A percentile compares a stretch with the other conserved stretches of the same genome.
Conservation (phyloP, 2,797 vertebrate genomes). For the Protonibea diacanthus region DNA sequence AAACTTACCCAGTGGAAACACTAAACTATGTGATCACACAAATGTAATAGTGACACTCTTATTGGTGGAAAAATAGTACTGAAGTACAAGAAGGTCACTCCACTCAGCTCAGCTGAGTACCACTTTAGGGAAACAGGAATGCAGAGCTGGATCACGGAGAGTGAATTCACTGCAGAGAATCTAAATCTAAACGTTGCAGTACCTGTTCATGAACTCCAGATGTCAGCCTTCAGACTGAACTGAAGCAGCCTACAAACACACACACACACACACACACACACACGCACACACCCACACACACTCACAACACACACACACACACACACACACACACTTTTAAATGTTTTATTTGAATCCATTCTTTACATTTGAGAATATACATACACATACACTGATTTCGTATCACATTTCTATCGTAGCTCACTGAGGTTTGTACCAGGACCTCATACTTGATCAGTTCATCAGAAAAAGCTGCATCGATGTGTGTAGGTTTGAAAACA, state of each 20-base stretch:
- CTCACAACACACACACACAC: not conserved
- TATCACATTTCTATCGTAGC: not conserved
- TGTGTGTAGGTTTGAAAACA: not conserved
- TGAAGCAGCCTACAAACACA: not conserved
- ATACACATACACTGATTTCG: not conserved
- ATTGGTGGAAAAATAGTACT: not conserved
- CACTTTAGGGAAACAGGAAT: not conserved
- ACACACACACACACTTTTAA: not conserved
- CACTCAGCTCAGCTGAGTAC: not conserved
- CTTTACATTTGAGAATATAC: not conserved
- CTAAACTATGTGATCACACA: not conserved
- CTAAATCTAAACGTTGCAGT: conserved; percentile 43
- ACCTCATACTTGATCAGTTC: not conserved
- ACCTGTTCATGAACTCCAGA: conserved; percentile 52
- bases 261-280: not conserved
- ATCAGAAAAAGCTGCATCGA: not conserved
- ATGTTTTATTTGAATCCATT: conserved; percentile 7
- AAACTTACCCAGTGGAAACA: not conserved
- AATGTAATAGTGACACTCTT: not conserved
- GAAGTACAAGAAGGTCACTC: not conserved
- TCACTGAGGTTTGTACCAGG: not conserved
- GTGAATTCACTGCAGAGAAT: not conserved
- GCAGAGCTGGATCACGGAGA: not conserved
- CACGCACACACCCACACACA: not conserved
- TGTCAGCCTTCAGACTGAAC: conserved; percentile 58